These are phyloP conservation scores for Passerina amoena DNA, from an alignment of 2,113 vertebrate genomes.

Conservation along the genomic window DNA sequence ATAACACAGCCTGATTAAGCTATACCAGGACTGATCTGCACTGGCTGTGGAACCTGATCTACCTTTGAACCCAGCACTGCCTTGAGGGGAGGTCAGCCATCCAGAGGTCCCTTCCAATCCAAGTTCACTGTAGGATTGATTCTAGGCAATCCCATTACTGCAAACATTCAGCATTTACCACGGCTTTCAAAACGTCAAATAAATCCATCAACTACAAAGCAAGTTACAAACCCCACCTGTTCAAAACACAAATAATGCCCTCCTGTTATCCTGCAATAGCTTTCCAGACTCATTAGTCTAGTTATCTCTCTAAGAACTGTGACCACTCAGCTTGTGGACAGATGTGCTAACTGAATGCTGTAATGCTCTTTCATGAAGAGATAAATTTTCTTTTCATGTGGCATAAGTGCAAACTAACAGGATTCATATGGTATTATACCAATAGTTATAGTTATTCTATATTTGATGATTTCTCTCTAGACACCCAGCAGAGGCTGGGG, in stretches of 20 bases:
- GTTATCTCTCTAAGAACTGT: background rate
- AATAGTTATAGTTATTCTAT: background rate
- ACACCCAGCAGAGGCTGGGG: background rate
- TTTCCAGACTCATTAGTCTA: background rate
- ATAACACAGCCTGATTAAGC: background rate
- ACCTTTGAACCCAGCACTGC: background rate
- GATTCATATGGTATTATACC: background rate
- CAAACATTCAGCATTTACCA: background rate
- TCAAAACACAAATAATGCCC: background rate
- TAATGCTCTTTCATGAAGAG: background rate
- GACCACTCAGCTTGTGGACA: fast-evolving
- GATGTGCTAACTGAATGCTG: background rate
- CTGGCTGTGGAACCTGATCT: background rate
- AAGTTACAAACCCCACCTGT: background rate
- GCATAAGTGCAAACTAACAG: background rate
- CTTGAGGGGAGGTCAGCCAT: background rate
- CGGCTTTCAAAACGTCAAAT: fast-evolving
- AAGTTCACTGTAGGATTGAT: background rate
- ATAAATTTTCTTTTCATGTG: background rate
- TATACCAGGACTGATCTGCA: background rate
- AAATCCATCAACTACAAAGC: background rate
- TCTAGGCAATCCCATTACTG: background rate
- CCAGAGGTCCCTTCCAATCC: background rate
- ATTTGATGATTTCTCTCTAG: background rate
- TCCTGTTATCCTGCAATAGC: background rate